These are phyloP conservation scores for Drosophila rubida DNA, from an alignment of 2,888 invertebrate species.

Conservation along the genomic window DNA sequence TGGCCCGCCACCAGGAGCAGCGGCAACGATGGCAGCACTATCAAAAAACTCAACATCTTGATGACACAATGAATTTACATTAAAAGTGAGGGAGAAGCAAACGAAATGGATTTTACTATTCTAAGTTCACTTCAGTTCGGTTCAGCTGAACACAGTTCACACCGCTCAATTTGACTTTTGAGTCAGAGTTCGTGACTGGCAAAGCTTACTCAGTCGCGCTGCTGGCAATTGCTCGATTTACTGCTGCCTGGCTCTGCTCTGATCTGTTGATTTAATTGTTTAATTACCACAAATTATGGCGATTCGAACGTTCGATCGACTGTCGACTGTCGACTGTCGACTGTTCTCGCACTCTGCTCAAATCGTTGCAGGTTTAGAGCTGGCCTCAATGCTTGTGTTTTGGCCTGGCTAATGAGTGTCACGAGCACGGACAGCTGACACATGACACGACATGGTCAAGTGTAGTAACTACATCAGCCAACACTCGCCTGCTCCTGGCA, in stretches of 20 bases:
- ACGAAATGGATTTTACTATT: constrained; percentile 1
- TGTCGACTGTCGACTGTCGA: neutral
- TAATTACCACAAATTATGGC: constrained; percentile 75
- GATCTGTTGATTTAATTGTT: constrained; percentile 68
- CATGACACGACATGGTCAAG: constrained; percentile 48
- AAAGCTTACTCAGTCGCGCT: constrained; percentile 56
- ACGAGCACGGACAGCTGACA: constrained; percentile 53
- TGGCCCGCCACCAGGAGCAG: neutral
- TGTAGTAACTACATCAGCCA: constrained; percentile 21
- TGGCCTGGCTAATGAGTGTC: constrained; percentile 54
- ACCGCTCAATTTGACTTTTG: constrained; percentile 15
- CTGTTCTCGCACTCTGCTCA: constrained; percentile 13
- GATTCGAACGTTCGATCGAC: constrained; percentile 38
- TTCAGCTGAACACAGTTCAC: too few relatives aligned
- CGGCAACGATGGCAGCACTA: neutral
- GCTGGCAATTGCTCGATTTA: neutral
- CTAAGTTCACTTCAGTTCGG: constrained; percentile 12
- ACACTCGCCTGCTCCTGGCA: neutral
- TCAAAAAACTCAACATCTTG: constrained; percentile 18
- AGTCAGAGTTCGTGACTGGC: constrained; percentile 54
- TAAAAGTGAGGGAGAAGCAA: neutral
- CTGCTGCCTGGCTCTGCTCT: neutral
- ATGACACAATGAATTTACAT: constrained; percentile 31
- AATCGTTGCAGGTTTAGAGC: constrained; percentile 30
- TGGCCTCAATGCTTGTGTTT: constrained; percentile 6